Conservation (phyloP, 2,113 vertebrate species). For the Mionectes macconnelli region DNA sequence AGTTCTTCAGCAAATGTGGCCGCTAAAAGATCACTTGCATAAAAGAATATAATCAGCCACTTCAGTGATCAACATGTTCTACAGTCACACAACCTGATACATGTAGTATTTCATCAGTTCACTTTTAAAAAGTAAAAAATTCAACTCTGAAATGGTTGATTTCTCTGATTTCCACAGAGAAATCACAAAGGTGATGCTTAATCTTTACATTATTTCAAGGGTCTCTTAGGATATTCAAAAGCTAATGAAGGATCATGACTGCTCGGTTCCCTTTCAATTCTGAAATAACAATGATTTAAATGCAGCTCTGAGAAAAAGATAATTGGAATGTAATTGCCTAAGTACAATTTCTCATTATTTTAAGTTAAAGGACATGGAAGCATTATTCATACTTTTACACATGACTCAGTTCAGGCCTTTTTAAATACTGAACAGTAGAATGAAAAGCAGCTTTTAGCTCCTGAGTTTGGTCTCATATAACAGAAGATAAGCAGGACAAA, state of each 20-base stretch:
- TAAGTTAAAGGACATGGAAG: neutral
- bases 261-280: neutral
- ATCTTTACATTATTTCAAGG: constrained; percentile 7
- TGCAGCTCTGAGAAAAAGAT: neutral
- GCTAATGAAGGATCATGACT: constrained; percentile 12
- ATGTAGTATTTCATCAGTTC: neutral
- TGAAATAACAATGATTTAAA: neutral
- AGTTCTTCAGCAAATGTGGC: neutral
- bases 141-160: neutral
- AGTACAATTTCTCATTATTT: neutral
- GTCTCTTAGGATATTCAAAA: constrained; percentile 14
- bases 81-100: neutral
- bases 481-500: neutral
- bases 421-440: neutral
- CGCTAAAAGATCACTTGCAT: neutral
- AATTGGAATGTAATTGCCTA: neutral
- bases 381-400: neutral
- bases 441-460: neutral
- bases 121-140: neutral
- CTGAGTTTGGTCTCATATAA: neutral
- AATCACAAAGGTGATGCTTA: neutral
- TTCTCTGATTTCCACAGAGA: neutral
- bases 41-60: neutral
- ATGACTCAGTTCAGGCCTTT: neutral
- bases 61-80: neutral